Percentiles rank a stretch among this genome's conserved stretches.
Evolutionary conservation across 2,797 vertebrate genomes (phyloP).

Genomic region (Danio kyathit): DNA sequence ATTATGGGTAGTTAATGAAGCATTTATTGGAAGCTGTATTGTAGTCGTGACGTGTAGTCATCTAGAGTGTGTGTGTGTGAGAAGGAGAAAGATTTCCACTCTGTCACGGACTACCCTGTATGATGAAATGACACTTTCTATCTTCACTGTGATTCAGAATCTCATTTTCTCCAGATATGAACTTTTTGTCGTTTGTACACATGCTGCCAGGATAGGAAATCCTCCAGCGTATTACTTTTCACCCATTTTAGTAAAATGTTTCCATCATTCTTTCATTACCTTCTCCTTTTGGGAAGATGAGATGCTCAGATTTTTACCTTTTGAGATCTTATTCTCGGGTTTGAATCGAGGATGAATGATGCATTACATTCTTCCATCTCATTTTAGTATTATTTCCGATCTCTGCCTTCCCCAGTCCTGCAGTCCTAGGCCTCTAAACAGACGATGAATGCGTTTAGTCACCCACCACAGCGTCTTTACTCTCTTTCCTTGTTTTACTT

Average conservation of each 20-base stretch:
- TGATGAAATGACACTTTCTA: slow-evolving; percentile 39
- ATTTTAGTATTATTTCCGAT: background rate
- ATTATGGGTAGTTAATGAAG: background rate
- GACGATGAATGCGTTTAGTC: slow-evolving; percentile 20
- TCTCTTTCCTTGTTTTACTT: background rate
- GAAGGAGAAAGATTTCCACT: slow-evolving; percentile 35
- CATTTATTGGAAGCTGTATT: slow-evolving; percentile 4
- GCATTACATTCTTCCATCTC: slow-evolving; percentile 3
- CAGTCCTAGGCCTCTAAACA: slow-evolving; percentile 12
- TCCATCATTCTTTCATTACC: slow-evolving; percentile 37
- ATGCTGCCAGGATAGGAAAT: slow-evolving; percentile 12
- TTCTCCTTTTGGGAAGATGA: slow-evolving; percentile 7
- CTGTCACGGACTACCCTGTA: slow-evolving; percentile 23
- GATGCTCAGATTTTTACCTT: slow-evolving; percentile 9
- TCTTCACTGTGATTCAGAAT: slow-evolving; percentile 37
- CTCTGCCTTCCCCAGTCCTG: background rate
- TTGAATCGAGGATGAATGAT: background rate
- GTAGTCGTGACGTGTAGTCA: background rate
- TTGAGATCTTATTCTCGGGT: background rate
- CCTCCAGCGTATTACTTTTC: slow-evolving; percentile 44
- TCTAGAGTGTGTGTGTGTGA: background rate
- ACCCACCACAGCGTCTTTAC: slow-evolving; percentile 19
- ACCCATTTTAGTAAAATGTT: slow-evolving; percentile 45
- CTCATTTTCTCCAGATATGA: slow-evolving; percentile 49
- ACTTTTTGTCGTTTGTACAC: slow-evolving; percentile 9